phyloP scores from a whole-genome alignment of 2,113 vertebrate genomes.

The Nothocercus julius region DNA sequence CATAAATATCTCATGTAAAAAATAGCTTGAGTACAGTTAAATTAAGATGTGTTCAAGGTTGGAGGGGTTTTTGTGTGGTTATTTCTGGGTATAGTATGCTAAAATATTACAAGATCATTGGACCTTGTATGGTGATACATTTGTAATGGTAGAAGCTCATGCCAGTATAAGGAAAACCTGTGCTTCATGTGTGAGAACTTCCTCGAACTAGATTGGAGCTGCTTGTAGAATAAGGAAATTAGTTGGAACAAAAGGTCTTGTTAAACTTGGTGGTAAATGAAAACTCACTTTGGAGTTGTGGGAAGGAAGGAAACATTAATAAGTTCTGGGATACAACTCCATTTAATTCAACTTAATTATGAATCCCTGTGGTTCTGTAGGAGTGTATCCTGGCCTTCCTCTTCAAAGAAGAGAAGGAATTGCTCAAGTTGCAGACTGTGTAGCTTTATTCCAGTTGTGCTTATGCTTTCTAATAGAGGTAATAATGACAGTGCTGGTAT shows the following conservation, averaged over 20 bases:
- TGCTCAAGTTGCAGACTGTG: background rate
- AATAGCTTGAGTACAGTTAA: rapidly evolving
- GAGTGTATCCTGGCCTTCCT: background rate
- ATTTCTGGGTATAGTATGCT: background rate
- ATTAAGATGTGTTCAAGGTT: background rate
- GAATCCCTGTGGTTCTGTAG: rapidly evolving
- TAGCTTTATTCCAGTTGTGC: background rate
- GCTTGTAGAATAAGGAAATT: background rate
- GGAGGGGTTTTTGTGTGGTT: background rate
- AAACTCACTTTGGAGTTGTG: background rate
- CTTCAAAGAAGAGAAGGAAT: background rate
- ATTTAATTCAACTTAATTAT: background rate
- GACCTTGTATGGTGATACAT: background rate
- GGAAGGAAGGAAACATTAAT: background rate
- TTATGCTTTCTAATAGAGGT: rapidly evolving
- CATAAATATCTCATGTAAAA: background rate
- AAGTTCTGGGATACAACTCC: background rate
- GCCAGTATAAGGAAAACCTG: background rate
- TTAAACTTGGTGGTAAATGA: background rate
- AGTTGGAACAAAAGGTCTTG: background rate
- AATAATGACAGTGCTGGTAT: background rate
- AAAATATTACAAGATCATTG: background rate
- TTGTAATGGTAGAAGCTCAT: background rate
- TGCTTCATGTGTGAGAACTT: background rate
- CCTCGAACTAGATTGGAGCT: background rate